phyloP scores from a whole-genome alignment of 2,888 invertebrate species.

The Coenonympha glycerion region DNA sequence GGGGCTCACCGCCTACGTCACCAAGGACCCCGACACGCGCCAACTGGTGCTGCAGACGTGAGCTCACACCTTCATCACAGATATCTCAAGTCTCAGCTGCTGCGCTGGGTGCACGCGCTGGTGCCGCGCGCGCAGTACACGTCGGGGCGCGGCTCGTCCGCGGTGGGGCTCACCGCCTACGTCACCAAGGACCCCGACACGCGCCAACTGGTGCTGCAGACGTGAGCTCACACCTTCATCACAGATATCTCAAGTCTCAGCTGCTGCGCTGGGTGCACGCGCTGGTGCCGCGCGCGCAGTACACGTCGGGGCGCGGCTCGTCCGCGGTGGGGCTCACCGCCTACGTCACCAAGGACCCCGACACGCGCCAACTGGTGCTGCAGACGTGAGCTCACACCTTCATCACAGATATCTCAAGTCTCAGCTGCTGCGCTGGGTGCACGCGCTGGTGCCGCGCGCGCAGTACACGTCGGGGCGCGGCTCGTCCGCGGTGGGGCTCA shows the following conservation, averaged over 20 bases:
- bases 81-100: constrained; percentile 90
- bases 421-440: constrained; percentile 94
- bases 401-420: constrained; percentile 80
- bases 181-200: too few relatives aligned
- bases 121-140: constrained; percentile 99
- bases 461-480: constrained; percentile 99
- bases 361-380: not conserved
- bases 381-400: not conserved
- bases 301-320: constrained; percentile 98
- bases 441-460: constrained; percentile 94
- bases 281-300: constrained; percentile 97
- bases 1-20: constrained; percentile 92
- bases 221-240: not conserved
- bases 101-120: constrained; percentile 92
- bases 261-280: constrained; percentile 93
- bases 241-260: constrained; percentile 86
- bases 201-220: not conserved
- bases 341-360: constrained; percentile 75
- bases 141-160: constrained; percentile 98
- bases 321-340: constrained; percentile 99
- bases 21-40: too few relatives aligned
- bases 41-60: not conserved
- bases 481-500: constrained; percentile 98
- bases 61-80: not conserved
- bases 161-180: constrained; percentile 98